These are phyloP conservation scores for Smittia sp. DNA, from an alignment of 2,888 invertebrate genomes.

Conservation along the genomic window DNA sequence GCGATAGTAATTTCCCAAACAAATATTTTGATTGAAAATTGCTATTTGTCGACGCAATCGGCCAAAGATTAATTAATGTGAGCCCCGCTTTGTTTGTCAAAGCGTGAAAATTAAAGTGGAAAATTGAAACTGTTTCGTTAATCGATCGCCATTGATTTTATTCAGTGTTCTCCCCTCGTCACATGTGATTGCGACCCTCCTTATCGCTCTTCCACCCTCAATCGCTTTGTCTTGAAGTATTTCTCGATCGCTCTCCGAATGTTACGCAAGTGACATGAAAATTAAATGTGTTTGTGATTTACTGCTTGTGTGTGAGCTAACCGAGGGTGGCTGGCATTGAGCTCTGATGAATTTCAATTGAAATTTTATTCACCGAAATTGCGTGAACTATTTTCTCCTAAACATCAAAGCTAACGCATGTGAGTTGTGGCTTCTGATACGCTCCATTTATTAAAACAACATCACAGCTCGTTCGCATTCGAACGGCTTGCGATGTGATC, in stretches of 20 bases:
- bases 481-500: neutral
- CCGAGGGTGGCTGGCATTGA: neutral
- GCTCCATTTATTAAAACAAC: too few relatives aligned
- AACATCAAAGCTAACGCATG: too few relatives aligned
- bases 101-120: neutral
- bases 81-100: neutral
- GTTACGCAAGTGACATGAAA: neutral
- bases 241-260: neutral
- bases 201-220: neutral
- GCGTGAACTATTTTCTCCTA: too few relatives aligned
- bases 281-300: conserved; percentile 3
- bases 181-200: neutral
- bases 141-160: neutral
- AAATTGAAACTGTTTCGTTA: neutral
- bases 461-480: neutral
- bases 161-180: neutral
- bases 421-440: too few relatives aligned
- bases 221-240: neutral
- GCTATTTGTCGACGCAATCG: conserved; percentile 9
- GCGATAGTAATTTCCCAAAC: conserved; percentile 18
- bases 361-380: neutral
- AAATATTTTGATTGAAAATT: conserved; percentile 27
- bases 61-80: conserved; percentile 3
- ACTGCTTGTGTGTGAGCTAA: neutral
- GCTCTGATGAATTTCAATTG: conserved; percentile 8